A percentile compares a stretch with the other conserved stretches of the same genome.
Conservation (phyloP, 2,113 vertebrate genomes). For the Canis aureus region DNA sequence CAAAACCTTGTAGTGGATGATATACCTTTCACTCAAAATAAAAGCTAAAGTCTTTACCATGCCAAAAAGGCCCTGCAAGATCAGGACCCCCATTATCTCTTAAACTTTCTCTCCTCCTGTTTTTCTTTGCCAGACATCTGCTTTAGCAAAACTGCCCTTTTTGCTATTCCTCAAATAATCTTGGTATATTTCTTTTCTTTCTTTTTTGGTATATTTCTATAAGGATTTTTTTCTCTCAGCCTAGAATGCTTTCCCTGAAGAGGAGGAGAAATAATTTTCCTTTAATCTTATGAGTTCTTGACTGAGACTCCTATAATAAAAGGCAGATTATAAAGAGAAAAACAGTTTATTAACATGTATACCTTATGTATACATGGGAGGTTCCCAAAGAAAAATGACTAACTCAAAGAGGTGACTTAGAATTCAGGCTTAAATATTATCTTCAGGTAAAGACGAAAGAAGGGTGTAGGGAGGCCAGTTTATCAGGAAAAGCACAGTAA, state of each 20-base stretch:
- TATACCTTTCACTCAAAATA: neutral
- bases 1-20: neutral
- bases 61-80: neutral
- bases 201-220: neutral
- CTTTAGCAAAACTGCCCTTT: neutral
- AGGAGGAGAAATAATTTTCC: neutral
- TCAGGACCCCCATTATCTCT: neutral
- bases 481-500: neutral
- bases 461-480: neutral
- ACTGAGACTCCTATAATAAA: neutral
- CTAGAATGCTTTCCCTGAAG: neutral
- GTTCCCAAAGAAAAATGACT: neutral
- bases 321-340: neutral
- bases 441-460: neutral
- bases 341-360: neutral
- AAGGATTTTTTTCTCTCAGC: neutral
- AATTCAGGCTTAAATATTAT: conserved; percentile 11
- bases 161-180: neutral
- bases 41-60: neutral
- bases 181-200: too few species aligned
- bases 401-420: neutral
- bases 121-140: conserved; percentile 23
- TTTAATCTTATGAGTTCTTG: neutral
- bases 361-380: neutral
- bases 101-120: neutral